Evolutionary conservation across 2,888 invertebrate genomes (phyloP).

Genomic region (Charanyca ferruginea): DNA sequence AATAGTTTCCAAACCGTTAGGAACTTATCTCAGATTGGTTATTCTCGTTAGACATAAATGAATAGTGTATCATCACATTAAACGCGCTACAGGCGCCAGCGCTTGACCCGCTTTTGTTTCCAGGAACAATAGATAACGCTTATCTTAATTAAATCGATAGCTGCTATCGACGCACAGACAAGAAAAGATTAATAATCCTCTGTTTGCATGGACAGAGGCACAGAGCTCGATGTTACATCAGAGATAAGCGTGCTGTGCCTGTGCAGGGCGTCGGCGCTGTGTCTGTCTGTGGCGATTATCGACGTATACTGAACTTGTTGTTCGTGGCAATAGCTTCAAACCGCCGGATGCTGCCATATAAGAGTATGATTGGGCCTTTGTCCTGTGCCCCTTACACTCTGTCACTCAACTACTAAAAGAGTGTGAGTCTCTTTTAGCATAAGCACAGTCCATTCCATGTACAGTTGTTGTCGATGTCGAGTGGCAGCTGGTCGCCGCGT

Average conservation of each 20-base stretch:
- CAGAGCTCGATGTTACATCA: background rate
- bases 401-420: too few relatives aligned
- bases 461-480: too few relatives aligned
- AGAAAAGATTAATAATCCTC: conserved; percentile 21
- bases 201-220: background rate
- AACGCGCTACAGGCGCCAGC: background rate
- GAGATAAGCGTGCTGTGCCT: background rate
- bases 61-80: conserved; percentile 7
- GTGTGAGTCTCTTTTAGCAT: too few relatives aligned
- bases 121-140: conserved; percentile 34
- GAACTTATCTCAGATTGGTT: conserved; percentile 11
- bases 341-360: too few relatives aligned
- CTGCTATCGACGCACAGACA: conserved; percentile 28
- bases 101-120: conserved; percentile 26
- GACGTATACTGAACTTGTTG: too few relatives aligned
- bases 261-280: too few relatives aligned
- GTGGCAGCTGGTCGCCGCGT: too few relatives aligned
- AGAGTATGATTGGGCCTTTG: too few relatives aligned
- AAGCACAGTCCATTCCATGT: too few relatives aligned
- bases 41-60: conserved; percentile 1
- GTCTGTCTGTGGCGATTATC: too few relatives aligned
- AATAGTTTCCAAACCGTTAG: background rate
- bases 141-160: conserved; percentile 39
- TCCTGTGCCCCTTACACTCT: too few relatives aligned
- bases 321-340: too few relatives aligned